Evolutionary conservation across 2,113 vertebrate genomes (phyloP).

Genomic region (Steatornis caripensis): DNA sequence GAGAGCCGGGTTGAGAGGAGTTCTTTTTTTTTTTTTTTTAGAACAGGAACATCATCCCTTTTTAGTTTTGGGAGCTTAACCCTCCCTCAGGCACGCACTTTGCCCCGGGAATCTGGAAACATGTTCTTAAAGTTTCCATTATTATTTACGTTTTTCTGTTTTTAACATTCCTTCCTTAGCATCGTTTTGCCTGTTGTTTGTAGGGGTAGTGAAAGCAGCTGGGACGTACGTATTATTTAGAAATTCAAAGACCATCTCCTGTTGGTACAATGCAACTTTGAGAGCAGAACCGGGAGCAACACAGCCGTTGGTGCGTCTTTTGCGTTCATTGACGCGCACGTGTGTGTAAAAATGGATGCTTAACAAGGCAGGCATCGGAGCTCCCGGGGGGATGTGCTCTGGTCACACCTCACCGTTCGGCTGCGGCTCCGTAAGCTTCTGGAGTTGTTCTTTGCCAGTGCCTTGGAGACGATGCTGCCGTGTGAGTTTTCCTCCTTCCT

Average conservation of each 20-base stretch:
- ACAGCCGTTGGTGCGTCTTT: background rate
- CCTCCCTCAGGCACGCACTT: background rate
- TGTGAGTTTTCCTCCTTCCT: background rate
- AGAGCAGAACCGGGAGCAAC: background rate
- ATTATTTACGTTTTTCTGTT: background rate
- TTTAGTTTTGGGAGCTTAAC: background rate
- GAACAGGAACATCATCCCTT: background rate
- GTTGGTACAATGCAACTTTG: background rate
- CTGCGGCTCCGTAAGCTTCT: background rate
- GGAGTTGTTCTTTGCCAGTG: background rate
- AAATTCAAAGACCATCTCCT: background rate
- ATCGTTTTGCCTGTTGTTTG: background rate
- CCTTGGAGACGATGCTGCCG: background rate
- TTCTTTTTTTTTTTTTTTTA: background rate
- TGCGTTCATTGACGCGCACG: background rate
- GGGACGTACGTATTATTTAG: background rate
- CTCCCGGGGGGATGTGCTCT: background rate
- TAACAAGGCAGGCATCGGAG: background rate
- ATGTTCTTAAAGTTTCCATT: background rate
- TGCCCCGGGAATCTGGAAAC: background rate
- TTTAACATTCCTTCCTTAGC: background rate
- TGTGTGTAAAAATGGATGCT: background rate
- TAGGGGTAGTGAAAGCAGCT: background rate
- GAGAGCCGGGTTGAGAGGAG: background rate
- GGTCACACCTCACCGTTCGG: accelerated